Conservation (phyloP, 2,113 vertebrate genomes). For the Cyanoliseus patagonus region DNA sequence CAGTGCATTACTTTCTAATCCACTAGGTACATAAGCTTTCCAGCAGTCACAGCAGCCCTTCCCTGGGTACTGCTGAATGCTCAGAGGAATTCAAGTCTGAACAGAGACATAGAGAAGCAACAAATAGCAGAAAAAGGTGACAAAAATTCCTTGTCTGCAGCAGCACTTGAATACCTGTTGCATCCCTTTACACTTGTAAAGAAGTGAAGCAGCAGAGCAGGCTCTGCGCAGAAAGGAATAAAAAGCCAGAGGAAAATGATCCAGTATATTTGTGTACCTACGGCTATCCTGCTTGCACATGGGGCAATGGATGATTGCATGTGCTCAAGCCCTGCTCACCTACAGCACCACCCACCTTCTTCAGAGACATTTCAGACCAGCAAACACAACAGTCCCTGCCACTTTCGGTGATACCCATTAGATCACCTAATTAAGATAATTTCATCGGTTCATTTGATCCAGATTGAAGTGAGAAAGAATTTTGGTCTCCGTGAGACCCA, state of each 20-base stretch:
- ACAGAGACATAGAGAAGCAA: background rate
- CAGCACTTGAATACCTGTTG: background rate
- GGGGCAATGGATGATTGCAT: fast-evolving
- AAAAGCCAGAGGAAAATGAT: background rate
- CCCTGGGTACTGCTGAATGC: background rate
- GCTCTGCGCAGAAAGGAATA: background rate
- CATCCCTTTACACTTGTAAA: background rate
- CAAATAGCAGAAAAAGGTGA: background rate
- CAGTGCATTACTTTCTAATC: background rate
- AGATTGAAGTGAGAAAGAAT: background rate
- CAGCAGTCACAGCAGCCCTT: background rate
- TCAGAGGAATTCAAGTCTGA: background rate
- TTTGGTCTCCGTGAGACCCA: background rate
- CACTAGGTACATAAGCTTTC: background rate
- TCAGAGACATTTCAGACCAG: background rate
- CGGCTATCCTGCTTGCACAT: fast-evolving
- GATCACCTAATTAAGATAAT: background rate
- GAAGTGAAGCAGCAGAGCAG: background rate
- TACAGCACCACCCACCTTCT: background rate
- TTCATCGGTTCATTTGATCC: background rate
- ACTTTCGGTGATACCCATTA: fast-evolving
- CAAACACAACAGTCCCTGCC: fast-evolving
- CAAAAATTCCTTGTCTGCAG: background rate
- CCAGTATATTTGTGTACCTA: no score
- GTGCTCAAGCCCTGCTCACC: background rate